phyloP scores from a whole-genome alignment of 2,113 vertebrate genomes.

The Siniperca knerii region DNA sequence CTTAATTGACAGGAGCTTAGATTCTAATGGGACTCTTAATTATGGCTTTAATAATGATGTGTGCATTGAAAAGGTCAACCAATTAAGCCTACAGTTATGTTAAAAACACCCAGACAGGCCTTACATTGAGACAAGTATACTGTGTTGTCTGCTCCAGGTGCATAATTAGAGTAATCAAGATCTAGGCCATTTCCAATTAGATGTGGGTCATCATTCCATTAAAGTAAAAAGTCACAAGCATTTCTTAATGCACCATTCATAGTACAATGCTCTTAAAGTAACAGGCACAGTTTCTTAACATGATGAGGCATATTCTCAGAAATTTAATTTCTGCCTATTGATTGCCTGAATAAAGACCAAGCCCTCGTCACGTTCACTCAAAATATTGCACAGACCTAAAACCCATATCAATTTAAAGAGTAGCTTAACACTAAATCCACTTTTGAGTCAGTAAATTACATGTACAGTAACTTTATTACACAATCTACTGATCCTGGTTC shows the following conservation, averaged over 20 bases:
- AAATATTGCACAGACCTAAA: background rate
- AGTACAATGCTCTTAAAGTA: background rate
- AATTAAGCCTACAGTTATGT: slow-evolving; percentile 41
- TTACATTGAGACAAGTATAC: background rate
- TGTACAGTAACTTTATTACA: background rate
- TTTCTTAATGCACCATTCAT: slow-evolving; percentile 10
- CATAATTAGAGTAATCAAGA: slow-evolving; percentile 55
- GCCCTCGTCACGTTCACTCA: background rate
- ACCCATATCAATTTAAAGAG: background rate
- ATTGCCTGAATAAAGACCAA: background rate
- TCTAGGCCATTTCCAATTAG: slow-evolving; percentile 53
- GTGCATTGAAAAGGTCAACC: slow-evolving; percentile 58
- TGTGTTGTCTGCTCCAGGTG: slow-evolving; percentile 37
- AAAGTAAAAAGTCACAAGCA: slow-evolving; percentile 19
- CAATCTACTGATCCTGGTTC: background rate
- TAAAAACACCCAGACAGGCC: slow-evolving; percentile 23
- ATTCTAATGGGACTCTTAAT: slow-evolving; percentile 55
- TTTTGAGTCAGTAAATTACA: background rate
- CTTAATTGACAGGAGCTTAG: slow-evolving; percentile 52
- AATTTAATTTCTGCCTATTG: background rate
- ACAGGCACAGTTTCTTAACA: background rate
- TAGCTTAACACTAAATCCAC: background rate
- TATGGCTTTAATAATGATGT: slow-evolving; percentile 43
- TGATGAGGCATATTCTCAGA: background rate
- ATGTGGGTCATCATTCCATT: slow-evolving; percentile 49